These are phyloP conservation scores for Lineus longissimus DNA, from an alignment of 1,140 invertebrate species.

Conservation along the genomic window DNA sequence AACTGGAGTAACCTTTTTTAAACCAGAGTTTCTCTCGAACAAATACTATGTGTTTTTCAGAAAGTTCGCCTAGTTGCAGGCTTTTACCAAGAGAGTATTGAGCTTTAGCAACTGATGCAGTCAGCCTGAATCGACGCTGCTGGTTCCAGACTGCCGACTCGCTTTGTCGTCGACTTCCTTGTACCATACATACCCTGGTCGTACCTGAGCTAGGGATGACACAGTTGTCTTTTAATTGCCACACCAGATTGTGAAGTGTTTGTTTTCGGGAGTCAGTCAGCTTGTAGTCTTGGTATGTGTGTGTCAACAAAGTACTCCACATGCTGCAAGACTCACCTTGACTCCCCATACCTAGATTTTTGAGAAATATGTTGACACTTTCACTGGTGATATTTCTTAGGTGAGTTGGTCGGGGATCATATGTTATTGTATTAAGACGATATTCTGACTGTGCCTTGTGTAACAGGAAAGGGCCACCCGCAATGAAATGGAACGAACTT, in stretches of 20 bases:
- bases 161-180: too few relatives aligned
- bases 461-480: too few relatives aligned
- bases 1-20: neutral
- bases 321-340: neutral
- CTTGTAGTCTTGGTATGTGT: neutral
- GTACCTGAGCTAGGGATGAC: too few relatives aligned
- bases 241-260: neutral
- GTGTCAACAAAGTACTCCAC: neutral
- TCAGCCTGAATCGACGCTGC: neutral
- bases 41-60: neutral
- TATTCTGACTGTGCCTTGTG: neutral
- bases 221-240: neutral
- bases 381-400: neutral
- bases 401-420: neutral
- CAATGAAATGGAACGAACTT: too few relatives aligned
- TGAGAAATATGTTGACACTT: neutral
- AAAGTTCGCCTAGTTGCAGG: neutral
- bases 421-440: neutral
- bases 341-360: neutral
- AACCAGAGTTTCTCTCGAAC: neutral
- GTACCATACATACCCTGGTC: too few relatives aligned
- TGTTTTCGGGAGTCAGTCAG: neutral
- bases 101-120: neutral
- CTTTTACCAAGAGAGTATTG: neutral
- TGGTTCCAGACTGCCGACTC: neutral